Conservation (phyloP, 2,113 vertebrate species). For the Nymphicus hollandicus region DNA sequence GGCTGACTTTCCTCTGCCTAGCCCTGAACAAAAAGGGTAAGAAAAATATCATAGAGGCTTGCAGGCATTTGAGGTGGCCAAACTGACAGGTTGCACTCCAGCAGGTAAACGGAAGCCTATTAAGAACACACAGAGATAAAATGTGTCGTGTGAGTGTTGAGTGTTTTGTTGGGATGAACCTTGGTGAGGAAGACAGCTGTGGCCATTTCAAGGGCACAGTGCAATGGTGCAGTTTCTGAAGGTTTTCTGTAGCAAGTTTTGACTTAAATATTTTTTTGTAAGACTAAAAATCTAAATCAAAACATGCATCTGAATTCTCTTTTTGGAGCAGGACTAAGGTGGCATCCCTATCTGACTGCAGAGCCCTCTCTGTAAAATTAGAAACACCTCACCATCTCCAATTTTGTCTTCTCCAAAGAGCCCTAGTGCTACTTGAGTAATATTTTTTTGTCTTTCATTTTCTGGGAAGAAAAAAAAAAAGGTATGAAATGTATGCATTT, state of each 20-base stretch:
- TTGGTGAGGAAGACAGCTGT: neutral
- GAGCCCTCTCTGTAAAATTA: neutral
- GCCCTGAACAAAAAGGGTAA: neutral
- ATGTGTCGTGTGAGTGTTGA: neutral
- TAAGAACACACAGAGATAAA: slow-evolving; percentile 63
- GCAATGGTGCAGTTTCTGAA: accelerated
- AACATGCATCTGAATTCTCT: neutral
- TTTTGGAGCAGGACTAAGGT: neutral
- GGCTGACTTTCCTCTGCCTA: neutral
- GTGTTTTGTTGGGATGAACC: slow-evolving; percentile 15
- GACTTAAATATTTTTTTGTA: neutral
- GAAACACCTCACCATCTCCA: neutral
- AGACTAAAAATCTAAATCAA: neutral
- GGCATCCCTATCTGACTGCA: neutral
- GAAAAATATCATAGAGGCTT: neutral
- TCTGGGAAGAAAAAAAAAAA: neutral
- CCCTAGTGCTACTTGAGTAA: neutral
- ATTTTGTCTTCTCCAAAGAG: neutral
- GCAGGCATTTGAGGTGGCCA: slow-evolving; percentile 37
- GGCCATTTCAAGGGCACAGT: neutral
- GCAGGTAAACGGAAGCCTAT: slow-evolving; percentile 40
- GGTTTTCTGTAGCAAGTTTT: neutral
- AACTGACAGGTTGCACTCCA: slow-evolving; percentile 57
- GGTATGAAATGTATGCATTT: neutral
- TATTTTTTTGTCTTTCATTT: neutral